phyloP scores from a whole-genome alignment of 2,888 invertebrate genomes.

The Amitus sp. region DNA sequence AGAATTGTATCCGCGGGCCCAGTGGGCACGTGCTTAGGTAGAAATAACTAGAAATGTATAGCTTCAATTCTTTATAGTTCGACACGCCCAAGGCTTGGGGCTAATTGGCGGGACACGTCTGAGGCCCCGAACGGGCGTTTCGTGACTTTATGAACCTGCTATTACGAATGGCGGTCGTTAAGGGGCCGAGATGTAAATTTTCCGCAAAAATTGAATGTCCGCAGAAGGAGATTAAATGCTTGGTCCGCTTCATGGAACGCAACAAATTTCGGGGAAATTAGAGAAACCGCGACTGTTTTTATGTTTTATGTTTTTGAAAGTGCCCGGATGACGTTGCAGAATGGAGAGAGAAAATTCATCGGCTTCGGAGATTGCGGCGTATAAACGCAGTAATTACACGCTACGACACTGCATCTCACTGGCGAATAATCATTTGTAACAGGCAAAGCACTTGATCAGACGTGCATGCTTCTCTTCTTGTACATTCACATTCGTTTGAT shows the following conservation, averaged over 20 bases:
- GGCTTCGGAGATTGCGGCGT: background rate
- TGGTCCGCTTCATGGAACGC: constrained; percentile 21
- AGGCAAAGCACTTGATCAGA: constrained; percentile 30
- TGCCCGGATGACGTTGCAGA: too few species aligned
- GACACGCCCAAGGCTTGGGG: constrained; percentile 46
- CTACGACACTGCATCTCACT: constrained; percentile 22
- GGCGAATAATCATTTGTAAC: constrained; percentile 26
- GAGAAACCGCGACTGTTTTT: too few species aligned
- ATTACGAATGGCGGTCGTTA: constrained; percentile 38
- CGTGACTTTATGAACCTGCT: constrained; percentile 41
- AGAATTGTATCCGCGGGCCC: too few species aligned
- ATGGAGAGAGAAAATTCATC: background rate
- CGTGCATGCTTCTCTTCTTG: constrained; percentile 17
- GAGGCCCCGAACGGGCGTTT: constrained; percentile 27
- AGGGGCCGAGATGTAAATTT: constrained; percentile 35
- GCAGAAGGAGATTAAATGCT: constrained; percentile 15
- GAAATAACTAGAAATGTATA: constrained; percentile 46
- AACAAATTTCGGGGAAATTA: too few species aligned
- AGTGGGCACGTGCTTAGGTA: too few species aligned
- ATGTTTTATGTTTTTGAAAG: background rate
- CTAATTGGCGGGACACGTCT: constrained; percentile 39
- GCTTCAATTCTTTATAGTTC: constrained; percentile 49
- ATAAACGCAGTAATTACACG: constrained; percentile 13
- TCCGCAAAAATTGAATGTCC: constrained; percentile 31
- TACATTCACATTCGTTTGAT: too few species aligned